Evolutionary conservation across 2,113 vertebrate species (phyloP), one percentile per base, ranked within the genome.

Genomic region (Stegostoma tigrinum): DNA sequence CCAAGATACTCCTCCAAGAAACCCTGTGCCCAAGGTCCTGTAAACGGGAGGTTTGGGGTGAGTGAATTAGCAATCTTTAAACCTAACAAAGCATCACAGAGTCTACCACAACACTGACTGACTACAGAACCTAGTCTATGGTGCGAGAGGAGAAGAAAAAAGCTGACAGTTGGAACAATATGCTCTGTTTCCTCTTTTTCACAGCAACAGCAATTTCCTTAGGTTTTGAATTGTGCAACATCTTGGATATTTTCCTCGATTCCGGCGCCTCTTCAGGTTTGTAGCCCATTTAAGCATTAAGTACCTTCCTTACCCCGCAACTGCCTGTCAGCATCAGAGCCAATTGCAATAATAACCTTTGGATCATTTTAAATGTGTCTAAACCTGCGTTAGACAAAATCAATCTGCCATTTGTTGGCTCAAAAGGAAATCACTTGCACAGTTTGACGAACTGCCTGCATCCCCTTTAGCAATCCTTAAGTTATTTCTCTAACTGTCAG

Each of bases 381-480:
- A 97, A 97, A 97, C 97, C 97, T 96, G 95, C 97, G 96, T 97
- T 98, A 98, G 98, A 98, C 98, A 98, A 98, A 98, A 98, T 98
- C 98, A 99, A 98, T 98, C 98, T 99, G 98, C 98, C 98, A 98
- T 98, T 97, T 98, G 98, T 98, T 98, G 98, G 97, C 98, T 98
- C 97, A 96, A 98, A 98, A 98, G 96, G 97, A 98, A 98, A 98
- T 98, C 98, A 97, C 97, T 98, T 96, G 97, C 97, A 97, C 97
- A 97, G 97, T 98, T 98, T 98, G 98, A 98, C 97, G 98, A 98
- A 98, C 97, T 97, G 98, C 97, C 97, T 96, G 97, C 97, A 96
- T 97, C 96, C 97, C 98, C 97, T 98, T 98, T 97, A 97, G 98
- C 98, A 97, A 97, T 97, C 97, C 97, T 97, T 97, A 98, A 97